Base-by-base conservation (phyloP, 1,140 invertebrate genomes). In the Microplitis demolitor region DNA sequence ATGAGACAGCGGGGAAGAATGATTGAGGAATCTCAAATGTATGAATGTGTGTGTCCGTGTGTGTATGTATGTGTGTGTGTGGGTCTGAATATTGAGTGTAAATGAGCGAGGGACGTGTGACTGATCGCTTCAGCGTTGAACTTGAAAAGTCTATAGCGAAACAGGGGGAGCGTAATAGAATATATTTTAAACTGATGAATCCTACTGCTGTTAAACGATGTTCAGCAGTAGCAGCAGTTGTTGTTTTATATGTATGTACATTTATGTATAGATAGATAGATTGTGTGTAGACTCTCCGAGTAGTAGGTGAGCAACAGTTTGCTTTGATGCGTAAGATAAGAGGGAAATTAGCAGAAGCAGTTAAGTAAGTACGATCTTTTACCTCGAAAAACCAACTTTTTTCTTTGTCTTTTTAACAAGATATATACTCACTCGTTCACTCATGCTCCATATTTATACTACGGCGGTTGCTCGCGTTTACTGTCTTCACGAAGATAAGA, bases 271-370 rank as follows among this genome's bases (percentile, higher is more conserved):
- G 24, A 24, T 24, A 24, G 24, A 24, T 24, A 24, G 24, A 45
- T 6, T 11, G 39, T 45, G 39, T 45, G 39, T 45, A 45, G 6
- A 45, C 53, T 13, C 58, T 33, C 58, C 4, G 16, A 5, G 54
- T 56, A 45, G 39, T 45, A 45, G 39, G 39, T 45, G 62, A 64
- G 62, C 62, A 64, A 64, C 62, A 64, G 62, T 64, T 64, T 64
- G 62, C 34, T 31, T 35, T 61, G 9, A 37, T 31, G 35, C 13
- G 39, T 31, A 45, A 24, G n/a, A 24, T 64, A 35, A 14, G 9
- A 64, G 14, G 39, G 62, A 50, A 64, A 64, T 35, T 64, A 35
- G 34, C 11, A 45, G 33, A 37, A 33, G 31, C 33, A 31, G 31
- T 62, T 13, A 62, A 37, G 35, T 37, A 62, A n/a, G 16, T 56